phyloP scores from a whole-genome alignment of 2,113 vertebrate genomes.

The Fulica atra region DNA sequence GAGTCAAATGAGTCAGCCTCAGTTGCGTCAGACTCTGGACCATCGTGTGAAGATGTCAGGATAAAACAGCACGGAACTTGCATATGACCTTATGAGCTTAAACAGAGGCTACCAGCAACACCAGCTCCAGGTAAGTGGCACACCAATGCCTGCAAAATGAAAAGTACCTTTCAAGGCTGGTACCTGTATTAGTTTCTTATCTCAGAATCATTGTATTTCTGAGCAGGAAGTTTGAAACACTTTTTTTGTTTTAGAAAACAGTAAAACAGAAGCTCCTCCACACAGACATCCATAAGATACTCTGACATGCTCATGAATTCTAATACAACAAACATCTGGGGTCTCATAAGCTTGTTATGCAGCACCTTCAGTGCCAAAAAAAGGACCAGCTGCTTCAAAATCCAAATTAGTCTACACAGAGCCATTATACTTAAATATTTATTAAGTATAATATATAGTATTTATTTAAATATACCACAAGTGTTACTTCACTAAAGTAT shows the following conservation, averaged over 20 bases:
- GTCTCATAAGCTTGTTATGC: neutral
- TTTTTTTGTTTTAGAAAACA: neutral
- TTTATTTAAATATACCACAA: neutral
- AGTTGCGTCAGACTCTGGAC: neutral
- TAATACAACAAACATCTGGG: neutral
- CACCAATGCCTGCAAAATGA: neutral
- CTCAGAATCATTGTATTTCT: neutral
- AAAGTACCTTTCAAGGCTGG: neutral
- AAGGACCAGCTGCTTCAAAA: neutral
- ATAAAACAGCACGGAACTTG: neutral
- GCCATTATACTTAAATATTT: neutral
- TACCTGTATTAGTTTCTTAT: neutral
- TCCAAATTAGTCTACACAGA: neutral
- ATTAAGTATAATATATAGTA: neutral
- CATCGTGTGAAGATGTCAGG: fast-evolving
- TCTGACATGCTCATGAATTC: neutral
- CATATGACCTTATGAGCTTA: neutral
- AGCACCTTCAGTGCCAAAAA: neutral
- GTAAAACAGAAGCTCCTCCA: neutral
- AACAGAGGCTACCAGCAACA: neutral
- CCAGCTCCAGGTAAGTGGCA: neutral
- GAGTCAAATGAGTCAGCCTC: neutral
- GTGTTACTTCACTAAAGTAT: neutral
- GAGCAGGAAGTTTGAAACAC: neutral
- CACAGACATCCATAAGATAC: neutral